A percentile compares a stretch with the other conserved stretches of the same genome.
phyloP scores from a whole-genome alignment of 2,888 invertebrate species.

The Cosmorhoe ocellata region DNA sequence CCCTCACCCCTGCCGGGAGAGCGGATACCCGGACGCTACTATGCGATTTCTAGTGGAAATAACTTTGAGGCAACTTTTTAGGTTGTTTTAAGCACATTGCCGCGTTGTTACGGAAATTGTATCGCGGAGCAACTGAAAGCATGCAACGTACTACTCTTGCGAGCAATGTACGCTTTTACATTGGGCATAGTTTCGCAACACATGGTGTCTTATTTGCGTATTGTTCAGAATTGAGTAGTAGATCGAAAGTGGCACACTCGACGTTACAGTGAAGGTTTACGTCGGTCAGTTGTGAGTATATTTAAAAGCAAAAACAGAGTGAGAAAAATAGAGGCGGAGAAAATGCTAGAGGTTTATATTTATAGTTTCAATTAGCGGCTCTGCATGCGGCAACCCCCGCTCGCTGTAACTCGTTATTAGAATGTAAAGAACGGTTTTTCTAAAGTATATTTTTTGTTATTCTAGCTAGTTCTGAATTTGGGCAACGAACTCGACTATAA shows the following conservation, averaged over 20 bases:
- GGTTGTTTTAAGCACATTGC: conserved; percentile 64
- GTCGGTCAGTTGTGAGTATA: conserved; percentile 36
- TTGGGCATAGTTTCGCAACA: conserved; percentile 32
- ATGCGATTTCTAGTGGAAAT: conserved; percentile 47
- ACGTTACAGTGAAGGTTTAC: conserved; percentile 40
- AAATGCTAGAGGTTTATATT: conserved; percentile 68
- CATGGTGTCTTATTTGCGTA: conserved; percentile 48
- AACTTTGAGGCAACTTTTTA: conserved; percentile 57
- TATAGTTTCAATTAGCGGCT: conserved; percentile 77
- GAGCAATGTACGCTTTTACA: conserved; percentile 17
- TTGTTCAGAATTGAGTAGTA: conserved; percentile 41
- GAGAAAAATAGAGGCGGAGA: conserved; percentile 58
- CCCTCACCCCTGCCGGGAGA: conserved; percentile 25
- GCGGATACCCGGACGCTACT: conserved; percentile 46
- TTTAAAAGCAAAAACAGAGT: conserved; percentile 47
- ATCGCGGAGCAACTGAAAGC: conserved; percentile 37
- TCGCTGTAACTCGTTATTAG: conserved; percentile 49
- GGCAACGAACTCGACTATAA: conserved; percentile 47
- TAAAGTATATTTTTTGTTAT: conserved; percentile 35
- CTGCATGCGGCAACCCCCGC: conserved; percentile 56
- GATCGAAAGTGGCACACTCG: conserved; percentile 26
- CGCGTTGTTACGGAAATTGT: conserved; percentile 48
- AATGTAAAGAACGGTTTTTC: conserved; percentile 46
- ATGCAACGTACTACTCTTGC: conserved; percentile 38
- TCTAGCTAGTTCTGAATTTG: conserved; percentile 29